Base-by-base conservation (phyloP, 2,113 vertebrate species). In the Nesoenas mayeri region DNA sequence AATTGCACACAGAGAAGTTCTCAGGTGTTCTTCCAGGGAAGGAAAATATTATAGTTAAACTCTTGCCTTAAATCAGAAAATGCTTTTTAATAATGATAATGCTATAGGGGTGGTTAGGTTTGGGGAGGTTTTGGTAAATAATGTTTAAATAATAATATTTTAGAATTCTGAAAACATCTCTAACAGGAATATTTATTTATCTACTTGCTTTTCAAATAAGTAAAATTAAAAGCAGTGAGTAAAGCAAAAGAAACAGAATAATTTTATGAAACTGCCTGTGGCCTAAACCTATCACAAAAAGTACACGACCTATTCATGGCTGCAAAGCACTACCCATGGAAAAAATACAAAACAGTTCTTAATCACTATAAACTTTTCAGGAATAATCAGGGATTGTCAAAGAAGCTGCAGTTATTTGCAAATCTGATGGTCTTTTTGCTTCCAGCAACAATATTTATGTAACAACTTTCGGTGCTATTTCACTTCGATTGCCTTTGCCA, bases 321-420 rank as follows among this genome's bases (percentile, higher is more conserved):
- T 90, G 47, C 61, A 91, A 32, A 75, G 24, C 56, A 60, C 7
- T 60, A 81, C 51, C 64, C 54, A 47, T 28, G 40, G 40, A 83
- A 94, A 26, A 7, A 87, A 89, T n/a, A 62, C 69, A 95, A 84
- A 91, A 78, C 71, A 86, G 80, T 92, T 86, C 47, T 42, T 92
- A 88, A 92, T 61, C 69, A 79, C 42, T 60, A 22, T 47, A 58
- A 89, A 85, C 44, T 91, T 64, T 65, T 67, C 48, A 67, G 60
- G 36, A 89, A 44, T 75, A 88, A 53, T 75, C 38, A 31, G n/a
- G 3, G 7, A 32, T 78, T 92, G 28, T 73, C 50, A 89, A 26
- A 94, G 85, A 74, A 57, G 26, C n/a, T 79, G 38, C 40, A 83
- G 44, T 89, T 77, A 60, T 89, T 79, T 77, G 47, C 48, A 95